Percentiles rank a stretch among this genome's conserved stretches.
phyloP scores from a whole-genome alignment of 2,888 invertebrate species.

The Lamellibrachia satsuma region DNA sequence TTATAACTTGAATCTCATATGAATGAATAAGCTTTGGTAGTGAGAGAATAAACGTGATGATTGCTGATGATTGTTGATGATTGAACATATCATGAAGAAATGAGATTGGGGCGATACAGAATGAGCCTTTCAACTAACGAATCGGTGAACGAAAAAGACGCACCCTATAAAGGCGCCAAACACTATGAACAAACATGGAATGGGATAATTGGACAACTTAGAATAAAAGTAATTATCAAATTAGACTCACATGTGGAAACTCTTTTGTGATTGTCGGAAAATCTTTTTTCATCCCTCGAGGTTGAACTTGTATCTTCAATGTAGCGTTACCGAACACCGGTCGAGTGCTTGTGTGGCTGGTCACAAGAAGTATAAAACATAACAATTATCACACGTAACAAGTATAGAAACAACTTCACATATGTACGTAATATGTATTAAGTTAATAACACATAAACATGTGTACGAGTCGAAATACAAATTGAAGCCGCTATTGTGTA shows the following conservation, averaged over 20 bases:
- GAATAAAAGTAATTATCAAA: background rate
- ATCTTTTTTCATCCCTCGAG: background rate
- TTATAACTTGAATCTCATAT: too few species aligned
- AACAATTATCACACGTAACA: background rate
- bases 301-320: background rate
- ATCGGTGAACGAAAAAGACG: background rate
- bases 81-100: background rate
- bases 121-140: background rate
- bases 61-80: too few species aligned
- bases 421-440: too few species aligned
- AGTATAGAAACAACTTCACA: background rate
- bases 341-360: background rate
- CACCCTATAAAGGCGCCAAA: background rate
- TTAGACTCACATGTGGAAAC: background rate
- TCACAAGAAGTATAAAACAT: background rate
- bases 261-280: background rate
- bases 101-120: background rate
- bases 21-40: too few species aligned
- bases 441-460: too few species aligned
- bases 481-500: too few species aligned
- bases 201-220: background rate
- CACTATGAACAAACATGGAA: background rate
- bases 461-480: too few species aligned
- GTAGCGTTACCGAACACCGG: background rate
- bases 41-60: too few species aligned